phyloP scores from a whole-genome alignment of 1,140 invertebrate species.

The Brachionus plicatilis region DNA sequence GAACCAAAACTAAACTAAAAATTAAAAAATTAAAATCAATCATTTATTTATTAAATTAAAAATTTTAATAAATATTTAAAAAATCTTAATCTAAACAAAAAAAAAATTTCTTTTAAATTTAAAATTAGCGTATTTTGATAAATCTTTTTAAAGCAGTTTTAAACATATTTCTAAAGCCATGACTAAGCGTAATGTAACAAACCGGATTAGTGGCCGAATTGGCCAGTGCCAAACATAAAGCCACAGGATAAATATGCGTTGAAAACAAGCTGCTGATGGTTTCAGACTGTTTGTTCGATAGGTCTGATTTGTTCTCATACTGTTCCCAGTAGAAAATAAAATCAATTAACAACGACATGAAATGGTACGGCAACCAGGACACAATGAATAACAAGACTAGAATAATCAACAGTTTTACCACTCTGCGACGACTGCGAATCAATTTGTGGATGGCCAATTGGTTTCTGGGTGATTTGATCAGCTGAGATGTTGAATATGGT shows the following conservation, averaged over 20 bases:
- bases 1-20: too few relatives aligned
- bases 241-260: constrained; percentile 13
- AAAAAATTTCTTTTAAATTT: background rate
- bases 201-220: constrained; percentile 37
- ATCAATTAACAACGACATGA: constrained; percentile 33
- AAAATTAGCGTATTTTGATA: constrained; percentile 10
- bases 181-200: constrained; percentile 30
- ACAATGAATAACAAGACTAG: constrained; percentile 22
- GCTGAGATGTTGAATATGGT: constrained; percentile 10
- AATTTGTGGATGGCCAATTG: constrained; percentile 15
- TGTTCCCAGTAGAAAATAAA: constrained; percentile 32
- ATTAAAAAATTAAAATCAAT: too few relatives aligned
- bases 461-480: background rate
- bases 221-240: background rate
- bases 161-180: constrained; percentile 38
- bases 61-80: background rate
- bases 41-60: background rate
- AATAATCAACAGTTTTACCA: constrained; percentile 34
- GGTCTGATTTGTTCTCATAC: background rate
- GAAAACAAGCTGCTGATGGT: constrained; percentile 15
- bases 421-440: constrained; percentile 36
- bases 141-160: constrained; percentile 18
- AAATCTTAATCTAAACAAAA: background rate
- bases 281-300: background rate
- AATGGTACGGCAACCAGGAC: constrained; percentile 23